Base-by-base conservation (phyloP, 2,888 invertebrate species). In the Melipona beecheii region DNA sequence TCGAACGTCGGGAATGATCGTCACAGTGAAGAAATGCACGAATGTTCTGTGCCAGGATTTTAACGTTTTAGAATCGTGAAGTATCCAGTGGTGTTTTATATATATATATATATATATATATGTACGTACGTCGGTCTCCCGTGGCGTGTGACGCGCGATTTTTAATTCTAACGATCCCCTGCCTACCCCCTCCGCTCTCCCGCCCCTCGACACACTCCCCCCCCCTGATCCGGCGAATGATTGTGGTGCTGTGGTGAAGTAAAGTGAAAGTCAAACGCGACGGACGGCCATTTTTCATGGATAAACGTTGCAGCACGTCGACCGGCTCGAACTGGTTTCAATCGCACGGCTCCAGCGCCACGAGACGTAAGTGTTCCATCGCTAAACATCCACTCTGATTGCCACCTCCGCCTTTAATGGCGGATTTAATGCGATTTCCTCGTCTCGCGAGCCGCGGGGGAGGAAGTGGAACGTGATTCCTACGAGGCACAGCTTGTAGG, bases 221-320 rank as follows among this genome's bases (percentile, higher is more conserved):
- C 64, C 68, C 54, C 84, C 70, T n/a, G 24, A 24, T 1, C 68
- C 85, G 80, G 64, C 75, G 78, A 80, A 79, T 88, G 70, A 78
- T 88, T 84, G 83, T 88, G 43, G 88, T 89, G 87, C 81, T 89
- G 88, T 90, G 43, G 91, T 84, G 88, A 86, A 89, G 88, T 90
- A 90, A 71, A 92, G 93, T 92, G 93, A 92, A 91, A 92, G 90
- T 89, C 89, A 83, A 85, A 71, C 75, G 78, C 75, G 80, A 69
- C 75, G 84, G 84, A 75, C 85, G 81, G 85, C 82, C 82, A 75
- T 79, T 86, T 82, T 84, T 80, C 80, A 83, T 83, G 91, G 89
- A 91, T 91, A 90, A 90, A 89, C 89, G 83, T 43, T 77, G 87
- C 75, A 62, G 62, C 81, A 81, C 78, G 69, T 81, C 83, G 78